These are phyloP conservation scores for Diadophis punctatus DNA, from an alignment of 2,113 vertebrate species.

Conservation along the genomic window DNA sequence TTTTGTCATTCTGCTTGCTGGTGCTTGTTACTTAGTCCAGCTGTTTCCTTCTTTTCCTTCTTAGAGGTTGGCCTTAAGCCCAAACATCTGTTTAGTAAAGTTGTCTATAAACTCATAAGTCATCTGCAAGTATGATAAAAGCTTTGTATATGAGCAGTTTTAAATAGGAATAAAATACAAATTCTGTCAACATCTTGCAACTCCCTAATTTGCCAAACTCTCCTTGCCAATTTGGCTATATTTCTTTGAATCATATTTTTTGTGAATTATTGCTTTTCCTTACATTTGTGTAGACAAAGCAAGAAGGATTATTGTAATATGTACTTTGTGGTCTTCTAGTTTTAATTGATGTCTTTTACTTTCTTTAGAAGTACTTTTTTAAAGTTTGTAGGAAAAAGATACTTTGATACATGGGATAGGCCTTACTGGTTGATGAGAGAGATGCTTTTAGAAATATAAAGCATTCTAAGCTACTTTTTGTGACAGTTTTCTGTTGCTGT, in stretches of 20 bases:
- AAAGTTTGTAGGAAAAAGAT: not conserved
- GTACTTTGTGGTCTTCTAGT: not conserved
- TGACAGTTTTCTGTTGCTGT: not conserved
- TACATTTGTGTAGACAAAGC: not conserved
- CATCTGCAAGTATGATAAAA: not conserved
- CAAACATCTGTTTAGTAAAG: conserved; percentile 22
- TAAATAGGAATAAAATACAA: conserved; percentile 9
- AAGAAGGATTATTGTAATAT: not conserved
- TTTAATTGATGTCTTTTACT: not conserved
- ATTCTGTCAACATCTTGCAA: conserved; percentile 13
- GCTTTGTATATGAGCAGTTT: not conserved
- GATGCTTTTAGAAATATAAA: not conserved
- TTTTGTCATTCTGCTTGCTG: conserved; percentile 32
- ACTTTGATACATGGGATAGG: not conserved
- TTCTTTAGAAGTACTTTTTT: not conserved
- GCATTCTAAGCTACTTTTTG: not conserved
- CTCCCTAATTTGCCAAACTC: not conserved
- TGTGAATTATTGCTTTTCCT: not conserved
- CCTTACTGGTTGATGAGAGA: not conserved
- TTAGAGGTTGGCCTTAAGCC: conserved; percentile 19
- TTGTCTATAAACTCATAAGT: conserved; percentile 14
- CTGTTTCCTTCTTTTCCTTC: conserved; percentile 30
- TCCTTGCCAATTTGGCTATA: not conserved
- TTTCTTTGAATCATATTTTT: not conserved
- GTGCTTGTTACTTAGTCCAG: conserved; percentile 34